These are phyloP conservation scores for Sinhomidia bicolor DNA, from an alignment of 2,888 invertebrate genomes.

Conservation along the genomic window DNA sequence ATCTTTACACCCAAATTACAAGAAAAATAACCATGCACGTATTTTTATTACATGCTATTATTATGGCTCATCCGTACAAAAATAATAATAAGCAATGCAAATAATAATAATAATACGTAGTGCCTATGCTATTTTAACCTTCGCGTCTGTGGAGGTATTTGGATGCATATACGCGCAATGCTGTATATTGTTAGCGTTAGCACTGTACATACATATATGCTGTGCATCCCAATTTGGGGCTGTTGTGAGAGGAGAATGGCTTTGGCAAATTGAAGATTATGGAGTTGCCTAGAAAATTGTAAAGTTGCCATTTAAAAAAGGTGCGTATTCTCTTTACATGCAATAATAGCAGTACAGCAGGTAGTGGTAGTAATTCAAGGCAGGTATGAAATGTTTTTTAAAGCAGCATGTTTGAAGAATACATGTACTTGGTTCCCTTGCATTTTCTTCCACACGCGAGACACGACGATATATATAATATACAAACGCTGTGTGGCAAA, in stretches of 20 bases:
- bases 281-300: constrained; percentile 6
- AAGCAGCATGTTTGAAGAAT: constrained; percentile 15
- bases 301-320: constrained; percentile 5
- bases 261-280: constrained; percentile 25
- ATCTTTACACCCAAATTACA: constrained; percentile 6
- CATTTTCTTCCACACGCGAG: constrained; percentile 45
- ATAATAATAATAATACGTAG: too few species aligned
- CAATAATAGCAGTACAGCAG: neutral
- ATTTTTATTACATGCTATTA: constrained; percentile 30
- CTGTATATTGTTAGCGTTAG: too few species aligned
- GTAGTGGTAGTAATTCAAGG: neutral
- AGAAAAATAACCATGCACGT: neutral
- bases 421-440: constrained; percentile 15
- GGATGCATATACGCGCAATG: neutral
- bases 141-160: neutral
- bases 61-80: neutral
- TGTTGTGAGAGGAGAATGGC: constrained; percentile 11
- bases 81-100: neutral
- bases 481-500: neutral
- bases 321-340: neutral
- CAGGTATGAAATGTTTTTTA: constrained; percentile 7
- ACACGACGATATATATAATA: neutral
- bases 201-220: neutral
- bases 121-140: constrained; percentile 9
- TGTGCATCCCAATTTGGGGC: neutral